Conservation (phyloP, 2,113 vertebrate species). For the Leptodactylus fuscus region DNA sequence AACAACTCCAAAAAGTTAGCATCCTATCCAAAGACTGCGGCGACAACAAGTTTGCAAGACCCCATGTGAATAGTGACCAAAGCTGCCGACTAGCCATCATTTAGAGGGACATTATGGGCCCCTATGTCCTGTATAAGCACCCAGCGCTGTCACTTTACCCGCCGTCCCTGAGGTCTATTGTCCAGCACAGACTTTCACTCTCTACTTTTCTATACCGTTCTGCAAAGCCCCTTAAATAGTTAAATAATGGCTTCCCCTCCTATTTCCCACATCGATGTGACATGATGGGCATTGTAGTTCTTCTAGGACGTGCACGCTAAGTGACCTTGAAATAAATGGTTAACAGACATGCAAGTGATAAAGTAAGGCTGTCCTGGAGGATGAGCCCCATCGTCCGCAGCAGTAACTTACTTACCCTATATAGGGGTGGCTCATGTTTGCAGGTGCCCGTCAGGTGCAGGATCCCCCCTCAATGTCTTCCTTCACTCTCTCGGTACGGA, state of each 20-base stretch:
- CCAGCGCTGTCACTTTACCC: background rate
- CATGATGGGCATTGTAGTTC: slow-evolving; percentile 1
- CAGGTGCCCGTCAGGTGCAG: slow-evolving; percentile 54
- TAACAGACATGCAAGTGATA: background rate
- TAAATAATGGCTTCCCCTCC: no score
- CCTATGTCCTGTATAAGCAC: background rate
- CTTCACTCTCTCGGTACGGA: slow-evolving; percentile 63
- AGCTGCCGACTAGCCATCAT: no score
- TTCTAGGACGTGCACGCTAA: background rate
- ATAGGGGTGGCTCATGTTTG: slow-evolving; percentile 81
- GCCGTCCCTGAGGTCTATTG: no score
- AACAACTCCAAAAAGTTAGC: no score
- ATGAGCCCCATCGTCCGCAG: background rate
- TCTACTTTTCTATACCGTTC: background rate
- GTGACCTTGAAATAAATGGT: background rate
- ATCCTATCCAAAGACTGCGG: no score
- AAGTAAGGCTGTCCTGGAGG: background rate
- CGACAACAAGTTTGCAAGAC: no score
- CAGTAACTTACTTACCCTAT: slow-evolving; percentile 76
- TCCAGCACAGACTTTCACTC: no score
- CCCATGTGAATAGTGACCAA: no score
- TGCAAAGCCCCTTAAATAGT: no score
- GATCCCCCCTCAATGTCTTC: slow-evolving; percentile 54
- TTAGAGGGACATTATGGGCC: no score
- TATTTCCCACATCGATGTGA: no score